Base-by-base conservation (phyloP, 2,113 vertebrate genomes). In the Rhea pennata region DNA sequence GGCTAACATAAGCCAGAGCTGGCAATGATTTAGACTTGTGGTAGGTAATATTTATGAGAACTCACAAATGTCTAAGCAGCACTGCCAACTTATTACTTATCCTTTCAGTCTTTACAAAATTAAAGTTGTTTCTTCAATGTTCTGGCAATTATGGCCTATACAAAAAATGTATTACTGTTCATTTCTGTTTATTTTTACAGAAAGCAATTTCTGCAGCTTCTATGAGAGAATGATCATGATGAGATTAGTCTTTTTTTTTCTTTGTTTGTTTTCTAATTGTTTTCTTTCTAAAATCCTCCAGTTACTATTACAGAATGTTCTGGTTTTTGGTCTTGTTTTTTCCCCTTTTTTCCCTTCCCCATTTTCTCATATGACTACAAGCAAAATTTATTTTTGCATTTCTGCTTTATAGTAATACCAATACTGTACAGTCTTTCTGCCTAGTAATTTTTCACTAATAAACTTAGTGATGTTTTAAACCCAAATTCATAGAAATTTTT, bases 101-200 rank as follows among this genome's bases (percentile, higher is more conserved):
- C 84, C 96, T 96, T 96, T 97, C 93, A 96, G 93, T 93, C 90
- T 93, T 96, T 86, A 91, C 69, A 97, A 97, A 97, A 96, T 97
- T 97, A 88, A 97, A 97, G 95, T 94, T 98, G 91, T 97, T 98
- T 95, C 95, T 92, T 98, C 93, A 80, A 36, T 96, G 81, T 97
- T 87, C 88, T 98, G 97, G 95, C 90, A 91, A 93, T 97, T 95
- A 93, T 82, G 54, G 90, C 89, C 95, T 96, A 94, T 93, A 96
- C 73, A 97, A 91, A 91, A 95, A 92, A 96, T 96, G 94, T 96
- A 93, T 92, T 88, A 92, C 92, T 23, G 71, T 90, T 97, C 46
- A 83, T 94, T 97, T 96, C 74, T 97, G 92, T 97, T 98, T 97
- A 96, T 97, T 98, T 98, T 98, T 96, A 95, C 96, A 97, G 84